Evolutionary conservation across 2,113 vertebrate species (phyloP).

Genomic region (Seriola rivoliana): DNA sequence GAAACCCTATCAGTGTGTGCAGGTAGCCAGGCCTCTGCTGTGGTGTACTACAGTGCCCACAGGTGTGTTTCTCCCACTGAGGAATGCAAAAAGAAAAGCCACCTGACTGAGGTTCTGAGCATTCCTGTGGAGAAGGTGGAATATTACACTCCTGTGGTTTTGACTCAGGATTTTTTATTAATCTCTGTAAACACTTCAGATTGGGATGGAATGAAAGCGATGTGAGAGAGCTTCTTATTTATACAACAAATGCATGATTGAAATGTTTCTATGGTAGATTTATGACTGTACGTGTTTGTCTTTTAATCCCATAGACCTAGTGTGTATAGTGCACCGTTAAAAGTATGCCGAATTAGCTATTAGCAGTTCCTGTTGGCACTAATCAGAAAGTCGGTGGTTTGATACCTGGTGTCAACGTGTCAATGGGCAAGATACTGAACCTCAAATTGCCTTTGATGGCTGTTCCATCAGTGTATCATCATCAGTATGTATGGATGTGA

Average conservation of each 20-base stretch:
- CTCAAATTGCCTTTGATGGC: too few relatives aligned
- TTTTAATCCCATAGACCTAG: background rate
- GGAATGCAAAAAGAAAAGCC: slow-evolving; percentile 58
- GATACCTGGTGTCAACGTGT: too few relatives aligned
- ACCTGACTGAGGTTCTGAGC: slow-evolving; percentile 33
- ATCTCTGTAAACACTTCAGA: slow-evolving; percentile 19
- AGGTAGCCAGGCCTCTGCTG: slow-evolving; percentile 16
- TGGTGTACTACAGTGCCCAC: slow-evolving; percentile 18
- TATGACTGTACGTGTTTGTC: background rate
- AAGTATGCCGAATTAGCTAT: too few relatives aligned
- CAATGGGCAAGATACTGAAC: too few relatives aligned
- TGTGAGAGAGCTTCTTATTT: slow-evolving; percentile 17
- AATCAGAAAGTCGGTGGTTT: too few relatives aligned
- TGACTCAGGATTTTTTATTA: slow-evolving; percentile 12
- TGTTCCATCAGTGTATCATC: too few relatives aligned
- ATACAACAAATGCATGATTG: slow-evolving; percentile 14
- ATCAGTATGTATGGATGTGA: too few relatives aligned
- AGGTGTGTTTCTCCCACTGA: slow-evolving; percentile 61
- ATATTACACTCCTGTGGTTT: slow-evolving; percentile 29
- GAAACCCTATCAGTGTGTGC: slow-evolving; percentile 62
- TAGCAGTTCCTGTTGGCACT: too few relatives aligned
- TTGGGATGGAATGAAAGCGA: background rate
- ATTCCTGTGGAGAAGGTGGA: slow-evolving; percentile 50
- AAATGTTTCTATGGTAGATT: background rate
- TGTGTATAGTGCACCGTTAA: too few relatives aligned